Conservation (phyloP, 2,113 vertebrate genomes). For the Siphamia tubifer region DNA sequence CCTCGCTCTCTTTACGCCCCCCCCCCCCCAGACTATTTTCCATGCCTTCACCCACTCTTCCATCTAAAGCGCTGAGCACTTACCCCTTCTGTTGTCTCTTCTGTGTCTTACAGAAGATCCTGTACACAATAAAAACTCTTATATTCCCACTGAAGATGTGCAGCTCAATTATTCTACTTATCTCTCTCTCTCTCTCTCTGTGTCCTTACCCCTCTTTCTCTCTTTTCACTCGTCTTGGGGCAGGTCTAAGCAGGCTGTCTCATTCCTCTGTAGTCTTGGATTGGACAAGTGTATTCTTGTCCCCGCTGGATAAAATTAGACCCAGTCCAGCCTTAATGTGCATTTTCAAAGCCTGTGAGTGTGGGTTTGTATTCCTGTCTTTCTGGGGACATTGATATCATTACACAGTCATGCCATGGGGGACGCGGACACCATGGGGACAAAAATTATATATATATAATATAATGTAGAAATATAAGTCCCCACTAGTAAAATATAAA, state of each 20-base stretch:
- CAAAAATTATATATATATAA: too few relatives aligned
- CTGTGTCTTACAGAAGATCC: constrained; percentile 63
- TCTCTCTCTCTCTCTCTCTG: background rate
- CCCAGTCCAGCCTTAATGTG: constrained; percentile 29
- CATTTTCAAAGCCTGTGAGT: constrained; percentile 18
- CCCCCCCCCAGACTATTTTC: background rate
- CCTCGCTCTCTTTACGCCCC: background rate
- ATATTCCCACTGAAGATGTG: background rate
- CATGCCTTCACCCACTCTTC: background rate
- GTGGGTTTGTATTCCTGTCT: background rate
- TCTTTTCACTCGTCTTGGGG: constrained; percentile 27
- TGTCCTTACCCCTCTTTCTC: background rate
- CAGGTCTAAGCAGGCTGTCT: constrained; percentile 70
- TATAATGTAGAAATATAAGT: too few relatives aligned
- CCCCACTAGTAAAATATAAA: too few relatives aligned
- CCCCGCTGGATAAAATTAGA: constrained; percentile 52
- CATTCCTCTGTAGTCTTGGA: constrained; percentile 64
- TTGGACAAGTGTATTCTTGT: constrained; percentile 63
- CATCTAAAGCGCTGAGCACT: background rate
- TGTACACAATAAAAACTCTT: background rate
- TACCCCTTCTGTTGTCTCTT: constrained; percentile 63
- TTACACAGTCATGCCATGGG: too few relatives aligned
- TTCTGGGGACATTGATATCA: too few relatives aligned
- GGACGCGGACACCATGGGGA: too few relatives aligned
- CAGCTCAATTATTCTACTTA: constrained; percentile 22